Evolutionary conservation across 2,888 invertebrate species (phyloP), one percentile per base, ranked within the genome.

Genomic region (Strigamia crassipes): DNA sequence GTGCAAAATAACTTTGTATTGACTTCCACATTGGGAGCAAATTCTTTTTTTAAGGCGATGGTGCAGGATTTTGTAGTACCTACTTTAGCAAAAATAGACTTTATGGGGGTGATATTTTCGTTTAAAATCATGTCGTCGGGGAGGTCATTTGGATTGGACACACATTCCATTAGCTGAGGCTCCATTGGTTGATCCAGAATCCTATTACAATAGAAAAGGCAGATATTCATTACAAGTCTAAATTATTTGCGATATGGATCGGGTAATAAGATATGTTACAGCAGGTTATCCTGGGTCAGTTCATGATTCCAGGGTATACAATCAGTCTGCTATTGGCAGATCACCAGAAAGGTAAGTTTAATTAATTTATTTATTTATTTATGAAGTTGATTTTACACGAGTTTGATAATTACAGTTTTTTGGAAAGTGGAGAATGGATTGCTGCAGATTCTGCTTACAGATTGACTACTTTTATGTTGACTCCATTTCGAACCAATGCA

Each of bases 91-190:
- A n/a, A n/a, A n/a, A n/a, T n/a, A n/a, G n/a, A n/a, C n/a, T n/a
- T n/a, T n/a, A n/a, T n/a, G n/a, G n/a, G n/a, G n/a, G n/a, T n/a
- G n/a, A n/a, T n/a, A n/a, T n/a, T n/a, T n/a, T n/a, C n/a, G n/a
- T n/a, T n/a, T n/a, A n/a, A n/a, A n/a, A n/a, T n/a, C n/a, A n/a
- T n/a, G n/a, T n/a, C n/a, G n/a, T n/a, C n/a, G n/a, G n/a, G n/a
- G n/a, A n/a, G n/a, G n/a, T n/a, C n/a, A n/a, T 21, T 6, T 73
- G 21, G 31, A 73, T 73, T 5, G 73, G 18, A 73, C 73, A 5
- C 73, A 73, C 73, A 73, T 73, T 13, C 23, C 31, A 10, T 73
- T 73, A 73, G 73, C 21, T 73, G 23, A 27, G 21, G 73, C 73
- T 4, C 73, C 73, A 13, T 2, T 4, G 10, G 10, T 5, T 73